A percentile compares a stretch with the other conserved stretches of the same genome.
Evolutionary conservation across 1,140 invertebrate genomes (phyloP).

Genomic region (Ostrea denselamellosa): DNA sequence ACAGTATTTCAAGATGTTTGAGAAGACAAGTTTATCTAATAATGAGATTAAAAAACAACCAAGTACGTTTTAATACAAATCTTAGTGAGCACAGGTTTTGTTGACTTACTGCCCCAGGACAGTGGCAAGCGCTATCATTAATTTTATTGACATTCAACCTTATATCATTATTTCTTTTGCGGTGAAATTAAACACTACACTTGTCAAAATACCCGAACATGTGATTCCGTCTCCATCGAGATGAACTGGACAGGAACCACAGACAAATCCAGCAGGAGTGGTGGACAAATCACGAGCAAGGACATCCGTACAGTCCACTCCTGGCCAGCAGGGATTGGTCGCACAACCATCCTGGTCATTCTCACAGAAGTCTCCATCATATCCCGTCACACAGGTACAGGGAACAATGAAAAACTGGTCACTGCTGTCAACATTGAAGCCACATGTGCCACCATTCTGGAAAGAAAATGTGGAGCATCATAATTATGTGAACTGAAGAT

Average conservation of each 20-base stretch:
- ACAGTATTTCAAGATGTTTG: too few species aligned
- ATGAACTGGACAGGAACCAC: conserved; percentile 59
- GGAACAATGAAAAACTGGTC: conserved; percentile 55
- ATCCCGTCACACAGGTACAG: conserved; percentile 57
- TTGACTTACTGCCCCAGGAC: too few species aligned
- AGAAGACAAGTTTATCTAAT: too few species aligned
- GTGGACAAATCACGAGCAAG: conserved; percentile 32
- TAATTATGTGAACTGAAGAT: too few species aligned
- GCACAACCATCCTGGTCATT: conserved; percentile 59
- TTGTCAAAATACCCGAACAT: conserved; percentile 52
- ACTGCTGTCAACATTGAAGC: conserved; percentile 48
- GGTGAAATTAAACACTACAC: neutral
- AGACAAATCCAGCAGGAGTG: conserved; percentile 49
- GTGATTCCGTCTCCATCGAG: conserved; percentile 55
- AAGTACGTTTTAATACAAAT: too few species aligned
- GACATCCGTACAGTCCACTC: conserved; percentile 59
- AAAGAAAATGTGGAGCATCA: neutral
- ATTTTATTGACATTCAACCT: too few species aligned
- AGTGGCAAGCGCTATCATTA: too few species aligned
- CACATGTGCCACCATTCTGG: conserved; percentile 60
- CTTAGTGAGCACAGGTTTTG: too few species aligned
- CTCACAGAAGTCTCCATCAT: conserved; percentile 58
- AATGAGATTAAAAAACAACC: too few species aligned
- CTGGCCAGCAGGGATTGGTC: conserved; percentile 54
- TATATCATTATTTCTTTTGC: too few species aligned